Base-by-base conservation (phyloP, 2,888 invertebrate species). In the Eupelmus urozonus region DNA sequence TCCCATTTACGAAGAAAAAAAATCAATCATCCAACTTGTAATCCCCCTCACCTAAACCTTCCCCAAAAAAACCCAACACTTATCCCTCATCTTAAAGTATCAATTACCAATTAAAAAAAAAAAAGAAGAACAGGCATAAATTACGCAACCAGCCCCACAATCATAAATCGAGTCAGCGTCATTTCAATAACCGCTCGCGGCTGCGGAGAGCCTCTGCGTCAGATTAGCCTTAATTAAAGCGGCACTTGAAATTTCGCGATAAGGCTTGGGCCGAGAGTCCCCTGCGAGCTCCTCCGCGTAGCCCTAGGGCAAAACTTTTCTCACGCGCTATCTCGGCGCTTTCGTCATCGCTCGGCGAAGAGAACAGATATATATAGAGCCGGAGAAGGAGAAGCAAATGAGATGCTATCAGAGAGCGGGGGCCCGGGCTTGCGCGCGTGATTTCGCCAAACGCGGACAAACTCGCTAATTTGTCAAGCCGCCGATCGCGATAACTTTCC, bases 381-480 rank as follows among this genome's bases (percentile, higher is more conserved):
- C 40, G 40, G 29, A 9, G 40, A 9, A n/a, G 34, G 34, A 9
- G 5, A 9, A 34, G 34, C 34, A 9, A 5, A 34, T 34, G 5
- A 34, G 9, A 34, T 3, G 42, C 23, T 42, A 53, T 72, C 53
- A 27, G 9, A 13, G n/a, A n/a, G 13, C 55, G 53, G 62, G 34
- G 34, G 16, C 5, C 2, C 1, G 1, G 11, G 49, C n/a, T 5
- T 13, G 29, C 27, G 51, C 55, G 63, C 63, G 55, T 34, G 74
- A 66, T 66, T 74, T 63, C 71, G 63, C 40, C 25, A 45, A 23
- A 29, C 20, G 55, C 20, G 27, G 66, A 29, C 59, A 60, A 79
- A 79, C 79, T 75, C 67, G 79, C 79, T 79, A 79, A 79, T 79
- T 79, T 79, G 79, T 72, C 79, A 63, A 75, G 65, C 57, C 65